Percentiles rank a stretch among this genome's conserved stretches.
Evolutionary conservation across 1,140 invertebrate genomes (phyloP).

Genomic region (Papilio glaucus): DNA sequence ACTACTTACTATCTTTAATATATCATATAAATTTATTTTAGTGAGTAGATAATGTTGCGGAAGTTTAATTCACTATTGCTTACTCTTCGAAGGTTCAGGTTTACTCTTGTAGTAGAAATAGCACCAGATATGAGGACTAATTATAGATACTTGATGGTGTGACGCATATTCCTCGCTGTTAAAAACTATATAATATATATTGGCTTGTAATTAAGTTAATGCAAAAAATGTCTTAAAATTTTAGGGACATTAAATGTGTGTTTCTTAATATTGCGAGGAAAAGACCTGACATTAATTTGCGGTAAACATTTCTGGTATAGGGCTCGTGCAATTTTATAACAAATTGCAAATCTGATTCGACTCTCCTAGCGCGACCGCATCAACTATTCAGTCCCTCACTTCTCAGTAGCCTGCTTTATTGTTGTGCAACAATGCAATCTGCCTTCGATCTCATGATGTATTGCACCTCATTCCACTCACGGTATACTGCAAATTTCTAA

Average conservation of each 20-base stretch:
- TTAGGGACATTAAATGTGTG: background rate
- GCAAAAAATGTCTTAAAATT: no score
- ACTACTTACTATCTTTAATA: no score
- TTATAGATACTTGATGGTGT: no score
- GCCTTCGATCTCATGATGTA: constrained; percentile 67
- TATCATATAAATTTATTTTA: no score
- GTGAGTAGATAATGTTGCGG: no score
- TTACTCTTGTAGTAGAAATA: no score
- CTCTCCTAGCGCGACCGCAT: constrained; percentile 74
- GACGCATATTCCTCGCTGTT: no score
- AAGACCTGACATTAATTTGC: constrained; percentile 17
- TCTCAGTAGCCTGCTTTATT: constrained; percentile 66
- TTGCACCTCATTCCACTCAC: constrained; percentile 74
- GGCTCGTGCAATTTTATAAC: constrained; percentile 57
- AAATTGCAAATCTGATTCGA: constrained; percentile 72
- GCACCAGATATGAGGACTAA: no score
- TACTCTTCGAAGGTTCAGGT: no score
- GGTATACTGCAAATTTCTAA: constrained; percentile 63
- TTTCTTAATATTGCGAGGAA: background rate
- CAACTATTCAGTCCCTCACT: constrained; percentile 61
- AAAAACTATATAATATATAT: no score
- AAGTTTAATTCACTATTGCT: no score
- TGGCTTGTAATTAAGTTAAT: no score
- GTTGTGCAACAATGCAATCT: constrained; percentile 76
- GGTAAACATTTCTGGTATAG: constrained; percentile 38